These are phyloP conservation scores for Rhaphigaster nebulosa DNA, from an alignment of 2,888 invertebrate species.

Conservation along the genomic window DNA sequence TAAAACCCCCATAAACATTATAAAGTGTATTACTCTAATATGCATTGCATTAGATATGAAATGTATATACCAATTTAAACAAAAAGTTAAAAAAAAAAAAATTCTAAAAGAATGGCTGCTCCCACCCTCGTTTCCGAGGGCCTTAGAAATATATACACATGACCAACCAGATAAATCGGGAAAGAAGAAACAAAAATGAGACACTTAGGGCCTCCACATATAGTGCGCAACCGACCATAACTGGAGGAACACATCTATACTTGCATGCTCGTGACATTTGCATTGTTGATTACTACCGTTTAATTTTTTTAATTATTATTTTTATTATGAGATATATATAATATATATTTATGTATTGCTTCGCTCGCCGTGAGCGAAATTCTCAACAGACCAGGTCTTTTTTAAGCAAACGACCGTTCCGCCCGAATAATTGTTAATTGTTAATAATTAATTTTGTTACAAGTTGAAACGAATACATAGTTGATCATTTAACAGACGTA, in stretches of 20 bases:
- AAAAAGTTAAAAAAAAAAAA: constrained; percentile 16
- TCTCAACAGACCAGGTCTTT: constrained; percentile 58
- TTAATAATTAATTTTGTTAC: constrained; percentile 60
- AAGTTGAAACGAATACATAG: constrained; percentile 58
- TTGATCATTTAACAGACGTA: constrained; percentile 58
- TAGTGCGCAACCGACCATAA: constrained; percentile 44
- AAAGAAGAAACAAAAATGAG: constrained; percentile 47
- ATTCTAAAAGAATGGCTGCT: constrained; percentile 48
- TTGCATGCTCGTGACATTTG: constrained; percentile 52
- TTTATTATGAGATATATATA: constrained; percentile 57
- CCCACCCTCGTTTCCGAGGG: constrained; percentile 47
- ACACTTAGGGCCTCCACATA: constrained; percentile 6
- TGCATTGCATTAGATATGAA: constrained; percentile 28
- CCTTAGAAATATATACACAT: constrained; percentile 11
- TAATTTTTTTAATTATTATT: constrained; percentile 51
- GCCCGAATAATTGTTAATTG: constrained; percentile 60
- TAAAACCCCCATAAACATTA: constrained; percentile 24
- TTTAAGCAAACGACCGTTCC: constrained; percentile 60
- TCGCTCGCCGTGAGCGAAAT: constrained; percentile 48
- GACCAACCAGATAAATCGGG: constrained; percentile 52
- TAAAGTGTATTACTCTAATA: neutral
- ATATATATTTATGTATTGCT: constrained; percentile 58
- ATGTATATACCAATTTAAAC: constrained; percentile 35
- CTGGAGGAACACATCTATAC: constrained; percentile 41
- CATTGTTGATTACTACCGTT: constrained; percentile 55